Evolutionary conservation across 2,113 vertebrate genomes (phyloP), one percentile per base, ranked within the genome.

Genomic region (Cavia porcellus): DNA sequence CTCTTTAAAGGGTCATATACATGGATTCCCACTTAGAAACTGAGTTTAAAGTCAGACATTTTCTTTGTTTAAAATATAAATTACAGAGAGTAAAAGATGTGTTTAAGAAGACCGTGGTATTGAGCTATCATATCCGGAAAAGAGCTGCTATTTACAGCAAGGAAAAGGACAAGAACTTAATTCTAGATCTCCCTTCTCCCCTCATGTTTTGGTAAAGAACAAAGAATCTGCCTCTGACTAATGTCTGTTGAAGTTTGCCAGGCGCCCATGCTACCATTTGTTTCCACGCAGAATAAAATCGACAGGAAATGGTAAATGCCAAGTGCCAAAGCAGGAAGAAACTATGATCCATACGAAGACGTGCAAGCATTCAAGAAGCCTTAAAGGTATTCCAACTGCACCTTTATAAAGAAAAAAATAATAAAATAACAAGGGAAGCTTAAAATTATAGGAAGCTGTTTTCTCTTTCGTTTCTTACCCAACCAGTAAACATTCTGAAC

Each of bases 51-150:
- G 57, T 72, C 75, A 94, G 50, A 19, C 72, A 75, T 87, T 90
- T 70, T 19, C n/a, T 96, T 93, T 87, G 72, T 88, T 93, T 83
- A 90, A 74, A 87, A 50, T 45, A 52, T 84, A 94, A 93, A n/a
- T 77, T 12, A 47, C 9, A 47, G 45, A 57, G 45, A 82, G 79
- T 32, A 38, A 94, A 86, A 92, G 59, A 79, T 4, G 7, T 13
- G 86, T 20, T 35, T 55, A 77, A 38, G 68, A 86, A 86, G 52
- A 81, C 30, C 20, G 80, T 42, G 50, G 47, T 55, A 15, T 35
- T 1, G 8, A 84, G 15, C 22, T 32, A 22, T 85, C 92, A 22
- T 85, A 93, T 72, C 64, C 62, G 47, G 28, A 68, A 38, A 57
- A 72, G 30, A 70, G 17, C 19, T 42, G 50, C 55, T 55, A 1